These are phyloP conservation scores for Drepana falcataria DNA, from an alignment of 2,888 invertebrate genomes.

Conservation along the genomic window DNA sequence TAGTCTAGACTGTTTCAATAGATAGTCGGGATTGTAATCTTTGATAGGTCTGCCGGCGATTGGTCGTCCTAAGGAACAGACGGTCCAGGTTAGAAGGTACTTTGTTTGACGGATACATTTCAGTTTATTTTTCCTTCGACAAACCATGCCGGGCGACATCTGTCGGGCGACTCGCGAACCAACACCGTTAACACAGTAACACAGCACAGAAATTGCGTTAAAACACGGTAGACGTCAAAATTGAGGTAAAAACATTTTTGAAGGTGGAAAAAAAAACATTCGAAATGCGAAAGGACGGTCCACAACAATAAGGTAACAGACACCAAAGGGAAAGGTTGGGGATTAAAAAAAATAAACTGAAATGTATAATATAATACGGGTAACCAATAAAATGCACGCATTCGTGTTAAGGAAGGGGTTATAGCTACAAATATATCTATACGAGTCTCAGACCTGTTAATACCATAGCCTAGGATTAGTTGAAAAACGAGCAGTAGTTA, in stretches of 20 bases:
- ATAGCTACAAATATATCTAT: conserved; percentile 30
- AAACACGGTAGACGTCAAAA: conserved; percentile 24
- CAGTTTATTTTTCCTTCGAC: conserved; percentile 64
- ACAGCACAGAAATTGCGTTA: conserved; percentile 38
- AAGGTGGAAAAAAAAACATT: background rate
- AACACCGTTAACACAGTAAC: conserved; percentile 67
- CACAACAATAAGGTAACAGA: conserved; percentile 48
- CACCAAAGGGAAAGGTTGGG: conserved; percentile 38
- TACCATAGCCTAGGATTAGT: conserved; percentile 27
- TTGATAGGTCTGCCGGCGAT: conserved; percentile 65
- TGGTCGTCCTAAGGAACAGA: conserved; percentile 54
- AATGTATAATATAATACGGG: conserved; percentile 74
- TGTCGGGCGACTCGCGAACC: conserved; percentile 26
- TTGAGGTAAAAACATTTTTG: conserved; percentile 11
- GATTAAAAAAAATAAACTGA: conserved; percentile 72
- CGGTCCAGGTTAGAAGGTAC: conserved; percentile 13
- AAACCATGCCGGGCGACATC: conserved; percentile 47
- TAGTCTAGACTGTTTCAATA: conserved; percentile 50
- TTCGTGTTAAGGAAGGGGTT: conserved; percentile 63
- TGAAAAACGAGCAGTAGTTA: conserved; percentile 27
- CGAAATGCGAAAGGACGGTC: conserved; percentile 29
- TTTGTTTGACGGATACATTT: conserved; percentile 55
- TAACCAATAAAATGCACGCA: conserved; percentile 57
- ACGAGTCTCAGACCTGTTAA: conserved; percentile 32
- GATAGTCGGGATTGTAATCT: conserved; percentile 66